Conservation (phyloP, 2,888 invertebrate species). For the Uloborus plumipes region DNA sequence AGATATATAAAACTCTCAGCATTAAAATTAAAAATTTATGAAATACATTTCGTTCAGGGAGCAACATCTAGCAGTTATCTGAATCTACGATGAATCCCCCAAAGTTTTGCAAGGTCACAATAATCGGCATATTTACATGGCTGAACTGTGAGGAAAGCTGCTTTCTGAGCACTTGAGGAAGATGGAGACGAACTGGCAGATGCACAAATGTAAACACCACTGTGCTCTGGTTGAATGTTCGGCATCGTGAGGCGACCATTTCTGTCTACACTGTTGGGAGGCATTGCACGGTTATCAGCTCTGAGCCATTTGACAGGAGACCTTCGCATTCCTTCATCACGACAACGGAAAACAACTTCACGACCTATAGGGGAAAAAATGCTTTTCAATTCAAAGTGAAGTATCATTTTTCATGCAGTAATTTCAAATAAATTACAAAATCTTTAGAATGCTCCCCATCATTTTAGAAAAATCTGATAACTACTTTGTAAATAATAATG, state of each 20-base stretch:
- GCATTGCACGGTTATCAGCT: constrained; percentile 80
- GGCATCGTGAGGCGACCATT: constrained; percentile 89
- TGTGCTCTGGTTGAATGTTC: constrained; percentile 81
- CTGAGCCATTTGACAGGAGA: constrained; percentile 82
- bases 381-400: no score
- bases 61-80: constrained; percentile 9
- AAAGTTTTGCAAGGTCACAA: constrained; percentile 63
- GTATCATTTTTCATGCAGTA: no score
- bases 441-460: no score
- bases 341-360: constrained; percentile 93
- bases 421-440: no score
- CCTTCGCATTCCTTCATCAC: constrained; percentile 86
- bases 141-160: constrained; percentile 82
- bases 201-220: constrained; percentile 87
- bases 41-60: constrained; percentile 3
- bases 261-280: constrained; percentile 81
- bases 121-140: constrained; percentile 78
- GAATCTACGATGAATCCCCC: constrained; percentile 50
- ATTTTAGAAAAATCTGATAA: no score
- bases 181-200: constrained; percentile 79
- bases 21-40: background rate
- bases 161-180: constrained; percentile 74
- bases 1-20: background rate
- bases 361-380: constrained; percentile 77
- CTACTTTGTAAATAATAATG: no score